Conservation (phyloP, 2,797 vertebrate genomes). For the Acrocephalus scirpaceus region DNA sequence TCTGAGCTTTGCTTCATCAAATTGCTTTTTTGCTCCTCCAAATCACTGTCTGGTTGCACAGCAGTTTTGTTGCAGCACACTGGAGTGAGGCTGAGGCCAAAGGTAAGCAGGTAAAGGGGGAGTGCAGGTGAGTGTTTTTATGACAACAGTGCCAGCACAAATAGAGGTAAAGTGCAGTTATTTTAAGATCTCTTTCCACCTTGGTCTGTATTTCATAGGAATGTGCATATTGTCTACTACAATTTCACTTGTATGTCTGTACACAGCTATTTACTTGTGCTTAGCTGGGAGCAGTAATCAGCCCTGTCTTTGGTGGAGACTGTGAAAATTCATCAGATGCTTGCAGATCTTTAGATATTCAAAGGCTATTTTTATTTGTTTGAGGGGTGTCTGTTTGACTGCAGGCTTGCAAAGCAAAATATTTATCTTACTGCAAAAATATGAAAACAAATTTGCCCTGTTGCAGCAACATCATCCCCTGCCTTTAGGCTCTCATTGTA, state of each 20-base stretch:
- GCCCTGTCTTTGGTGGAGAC: not conserved
- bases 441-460: not conserved
- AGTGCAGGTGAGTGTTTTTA: not conserved
- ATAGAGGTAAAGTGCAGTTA: not conserved
- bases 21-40: not conserved
- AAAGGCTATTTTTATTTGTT: not conserved
- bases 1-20: not conserved
- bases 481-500: not conserved
- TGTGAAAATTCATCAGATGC: not conserved
- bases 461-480: not conserved
- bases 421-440: not conserved
- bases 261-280: not conserved
- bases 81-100: not conserved
- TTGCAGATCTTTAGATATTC: not conserved
- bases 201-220: not conserved
- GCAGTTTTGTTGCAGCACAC: not conserved
- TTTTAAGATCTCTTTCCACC: not conserved
- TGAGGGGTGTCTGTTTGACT: not conserved
- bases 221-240: not conserved
- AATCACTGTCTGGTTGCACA: not conserved
- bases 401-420: not conserved
- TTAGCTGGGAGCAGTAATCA: not conserved
- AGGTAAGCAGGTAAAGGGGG: not conserved
- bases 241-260: not conserved
- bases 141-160: not conserved